Base-by-base conservation (phyloP, 2,797 vertebrate genomes). In the Eupleurogrammus muticus region DNA sequence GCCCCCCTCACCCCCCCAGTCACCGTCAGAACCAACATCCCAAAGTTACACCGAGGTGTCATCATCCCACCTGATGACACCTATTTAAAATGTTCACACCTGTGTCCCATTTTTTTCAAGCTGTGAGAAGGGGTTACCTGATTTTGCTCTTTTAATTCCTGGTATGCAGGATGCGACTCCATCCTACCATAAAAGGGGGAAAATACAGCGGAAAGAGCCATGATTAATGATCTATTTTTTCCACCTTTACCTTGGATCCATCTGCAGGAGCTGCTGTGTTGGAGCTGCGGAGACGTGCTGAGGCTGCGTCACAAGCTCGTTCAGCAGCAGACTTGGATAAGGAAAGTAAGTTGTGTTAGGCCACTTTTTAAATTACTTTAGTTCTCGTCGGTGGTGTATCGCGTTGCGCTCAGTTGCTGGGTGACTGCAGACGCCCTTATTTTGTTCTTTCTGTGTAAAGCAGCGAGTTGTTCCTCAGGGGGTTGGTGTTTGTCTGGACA, bases 211-310 rank as follows among this genome's bases (percentile, higher is more conserved):
- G 54, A 76, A 87, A 59, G 62, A 70, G 58, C 48, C 60, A 72
- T 88, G 91, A 92, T 89, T 90, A 86, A 93, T 90, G 88, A 80
- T 59, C 63, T 20, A 54, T 70, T 53, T 76, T 90, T n/a, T n/a
- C n/a, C 83, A 90, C 86, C 83, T 92, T 87, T 84, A 89, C 85
- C 86, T 88, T 61, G 73, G 75, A 84, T 88, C 75, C 78, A 93
- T 89, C 90, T 93, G 91, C 76, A 73, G 62, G 50, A 63, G 66
- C 63, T 19, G 63, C 61, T 62, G 73, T 57, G 36, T 66, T 83
- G 67, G 66, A 74, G 80, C 71, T 75, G 66, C 19, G 71, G 73
- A 63, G 76, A 73, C 75, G 70, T 60, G 67, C 75, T 49, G 69
- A 77, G 48, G 53, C 82, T 73, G 46, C 52, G 79, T 61, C 61